A percentile compares a stretch with the other conserved stretches of the same genome.
Conservation (phyloP, 2,888 invertebrate species). For the Stenichneumon culpator region DNA sequence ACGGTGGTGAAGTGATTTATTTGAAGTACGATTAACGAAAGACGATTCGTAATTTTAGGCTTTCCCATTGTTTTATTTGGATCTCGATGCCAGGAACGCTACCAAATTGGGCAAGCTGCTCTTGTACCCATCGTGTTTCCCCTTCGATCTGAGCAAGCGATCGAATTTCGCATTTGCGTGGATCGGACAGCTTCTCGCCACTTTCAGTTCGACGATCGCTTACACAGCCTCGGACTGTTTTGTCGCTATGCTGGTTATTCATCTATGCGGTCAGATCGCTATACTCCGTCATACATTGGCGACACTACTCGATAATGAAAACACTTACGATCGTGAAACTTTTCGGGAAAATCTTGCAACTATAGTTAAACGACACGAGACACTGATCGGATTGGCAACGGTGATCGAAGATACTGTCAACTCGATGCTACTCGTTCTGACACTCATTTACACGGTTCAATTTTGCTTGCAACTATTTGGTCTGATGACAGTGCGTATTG, state of each 20-base stretch:
- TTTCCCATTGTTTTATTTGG: slow-evolving; percentile 27
- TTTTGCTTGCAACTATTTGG: slow-evolving; percentile 76
- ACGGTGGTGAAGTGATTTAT: not conserved
- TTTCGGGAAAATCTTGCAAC: slow-evolving; percentile 43
- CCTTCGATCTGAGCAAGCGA: slow-evolving; percentile 50
- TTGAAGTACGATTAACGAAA: not conserved
- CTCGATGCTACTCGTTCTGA: slow-evolving; percentile 73
- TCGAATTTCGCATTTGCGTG: slow-evolving; percentile 42
- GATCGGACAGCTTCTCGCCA: slow-evolving; percentile 59
- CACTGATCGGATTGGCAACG: slow-evolving; percentile 41
- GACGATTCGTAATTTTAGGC: slow-evolving; percentile 18
- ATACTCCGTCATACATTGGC: slow-evolving; percentile 45
- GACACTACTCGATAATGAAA: slow-evolving; percentile 23
- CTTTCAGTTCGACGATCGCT: slow-evolving; percentile 48
- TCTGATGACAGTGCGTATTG: slow-evolving; percentile 70
- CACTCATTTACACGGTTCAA: slow-evolving; percentile 72
- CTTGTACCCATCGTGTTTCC: slow-evolving; percentile 57
- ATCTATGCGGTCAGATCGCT: slow-evolving; percentile 69
- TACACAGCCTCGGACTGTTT: slow-evolving; percentile 70
- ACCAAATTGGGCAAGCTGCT: slow-evolving; percentile 20
- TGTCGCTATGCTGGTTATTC: slow-evolving; percentile 70
- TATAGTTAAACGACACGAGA: slow-evolving; percentile 61
- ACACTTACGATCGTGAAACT: slow-evolving; percentile 18
- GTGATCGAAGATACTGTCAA: slow-evolving; percentile 74
- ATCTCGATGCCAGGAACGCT: slow-evolving; percentile 10